Evolutionary conservation across 2,797 vertebrate genomes (phyloP), one percentile per base, ranked within the genome.

Genomic region (Amblyraja radiata): DNA sequence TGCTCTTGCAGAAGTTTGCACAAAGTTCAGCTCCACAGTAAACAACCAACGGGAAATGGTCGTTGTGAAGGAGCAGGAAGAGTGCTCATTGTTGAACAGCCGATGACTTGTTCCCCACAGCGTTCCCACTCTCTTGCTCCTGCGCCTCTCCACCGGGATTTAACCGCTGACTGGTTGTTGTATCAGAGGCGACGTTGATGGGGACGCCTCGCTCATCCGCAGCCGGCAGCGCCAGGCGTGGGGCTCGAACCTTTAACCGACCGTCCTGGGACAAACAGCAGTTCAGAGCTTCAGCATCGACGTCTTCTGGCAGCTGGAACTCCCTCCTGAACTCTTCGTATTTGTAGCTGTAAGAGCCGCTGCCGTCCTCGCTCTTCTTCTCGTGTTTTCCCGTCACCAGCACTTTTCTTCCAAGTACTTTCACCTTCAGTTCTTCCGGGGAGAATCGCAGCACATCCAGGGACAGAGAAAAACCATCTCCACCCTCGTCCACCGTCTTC

Each of bases 271-370:
- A 94, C 95, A 98, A 95, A 23, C 97, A 97, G 95, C 97, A 98
- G 90, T 94, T 96, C 95, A 98, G 96, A 0, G 95, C 74, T 1
- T 97, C 96, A 0, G 96, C 95, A 0, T 96, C 95, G 18, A 98
- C 97, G 2, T 96, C 96, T 11, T 96, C 95, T 0, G 97, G 97
- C 58, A 98, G 96, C 13, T 97, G 95, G 91, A 97, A 96, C 95
- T 98, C 97, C 93, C 97, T 96, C 93, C 96, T 96, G 95, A 98
- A 97, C 95, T 97, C 97, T 94, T 97, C 96, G 76, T 96, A 96
- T 93, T 95, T 96, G 96, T 96, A 98, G 0, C 97, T 97, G 95
- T 95, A 97, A 0, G 96, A 97, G 94, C 97, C 97, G 94, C 96
- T 96, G 54, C 93, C 96, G 1, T 96, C 95, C 0, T 95, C 94